These are phyloP conservation scores for Lasiurus cinereus DNA, from an alignment of 2,113 vertebrate species.

Conservation along the genomic window DNA sequence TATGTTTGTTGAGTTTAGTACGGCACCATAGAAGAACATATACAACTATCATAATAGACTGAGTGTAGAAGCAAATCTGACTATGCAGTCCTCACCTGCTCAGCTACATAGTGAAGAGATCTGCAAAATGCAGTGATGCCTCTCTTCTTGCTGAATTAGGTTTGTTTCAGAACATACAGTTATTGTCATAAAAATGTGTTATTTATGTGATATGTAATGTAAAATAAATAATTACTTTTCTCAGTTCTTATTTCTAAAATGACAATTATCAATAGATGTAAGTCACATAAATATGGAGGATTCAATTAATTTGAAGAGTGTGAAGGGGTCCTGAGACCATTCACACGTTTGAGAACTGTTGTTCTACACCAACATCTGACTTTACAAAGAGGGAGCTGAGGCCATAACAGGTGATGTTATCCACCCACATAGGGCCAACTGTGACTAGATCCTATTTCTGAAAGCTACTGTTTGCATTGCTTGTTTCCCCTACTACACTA, in stretches of 20 bases:
- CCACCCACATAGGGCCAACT: not conserved
- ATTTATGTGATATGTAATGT: not conserved
- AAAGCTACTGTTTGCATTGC: not conserved
- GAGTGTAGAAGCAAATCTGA: not conserved
- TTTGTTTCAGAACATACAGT: conserved; percentile 29
- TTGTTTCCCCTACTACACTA: no score
- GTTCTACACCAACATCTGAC: not conserved
- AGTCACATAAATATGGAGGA: not conserved
- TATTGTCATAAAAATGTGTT: conserved; percentile 42
- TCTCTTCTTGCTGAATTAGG: not conserved
- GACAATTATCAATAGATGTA: not conserved
- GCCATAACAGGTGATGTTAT: not conserved
- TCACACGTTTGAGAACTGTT: not conserved
- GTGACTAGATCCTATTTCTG: not conserved
- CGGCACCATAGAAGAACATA: not conserved
- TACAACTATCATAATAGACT: conserved; percentile 13
- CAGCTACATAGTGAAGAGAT: not conserved
- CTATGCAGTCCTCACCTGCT: not conserved
- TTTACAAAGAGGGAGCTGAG: not conserved
- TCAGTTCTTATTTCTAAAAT: conserved; percentile 24
- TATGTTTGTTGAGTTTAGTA: not conserved
- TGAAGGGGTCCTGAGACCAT: not conserved
- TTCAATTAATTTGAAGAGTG: not conserved
- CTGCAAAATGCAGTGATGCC: not conserved
- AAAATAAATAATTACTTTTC: not conserved